Percentiles rank a stretch among this genome's conserved stretches.
These are phyloP conservation scores for Philhelius pedissequus DNA, from an alignment of 2,888 invertebrate genomes.

Conservation along the genomic window DNA sequence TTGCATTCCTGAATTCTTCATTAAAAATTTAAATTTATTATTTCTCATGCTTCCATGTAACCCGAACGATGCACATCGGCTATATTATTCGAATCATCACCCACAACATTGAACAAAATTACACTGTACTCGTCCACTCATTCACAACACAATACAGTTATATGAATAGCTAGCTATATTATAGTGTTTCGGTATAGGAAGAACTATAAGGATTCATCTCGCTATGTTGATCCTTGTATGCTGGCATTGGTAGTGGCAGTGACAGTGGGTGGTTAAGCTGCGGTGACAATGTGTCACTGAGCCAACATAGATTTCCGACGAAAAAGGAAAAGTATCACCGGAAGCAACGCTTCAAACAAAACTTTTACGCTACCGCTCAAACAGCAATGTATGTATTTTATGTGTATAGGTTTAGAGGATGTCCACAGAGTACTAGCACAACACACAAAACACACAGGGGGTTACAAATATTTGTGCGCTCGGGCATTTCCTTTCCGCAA, in stretches of 20 bases:
- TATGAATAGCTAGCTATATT: too few relatives aligned
- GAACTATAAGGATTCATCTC: neutral
- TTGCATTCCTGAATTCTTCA: slow-evolving; percentile 36
- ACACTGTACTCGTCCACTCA: neutral
- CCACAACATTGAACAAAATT: neutral
- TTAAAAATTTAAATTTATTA: slow-evolving; percentile 52
- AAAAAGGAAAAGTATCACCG: slow-evolving; percentile 26
- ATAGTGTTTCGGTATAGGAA: neutral
- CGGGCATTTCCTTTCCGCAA: slow-evolving; percentile 12
- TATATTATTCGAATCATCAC: neutral
- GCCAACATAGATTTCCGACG: slow-evolving; percentile 10
- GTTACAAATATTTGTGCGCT: slow-evolving; percentile 9
- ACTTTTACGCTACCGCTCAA: neutral
- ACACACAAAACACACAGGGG: neutral
- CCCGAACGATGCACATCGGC: neutral
- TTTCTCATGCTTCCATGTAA: neutral
- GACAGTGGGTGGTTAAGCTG: slow-evolving; percentile 16
- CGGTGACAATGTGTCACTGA: slow-evolving; percentile 34
- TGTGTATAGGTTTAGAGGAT: neutral
- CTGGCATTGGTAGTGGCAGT: too few relatives aligned
- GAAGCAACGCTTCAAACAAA: slow-evolving; percentile 30
- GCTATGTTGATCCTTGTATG: neutral
- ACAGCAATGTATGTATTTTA: neutral
- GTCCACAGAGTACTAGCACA: neutral
- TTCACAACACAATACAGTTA: neutral